These are phyloP conservation scores for Solenopsis fugax DNA, from an alignment of 1,140 invertebrate species.

Conservation along the genomic window DNA sequence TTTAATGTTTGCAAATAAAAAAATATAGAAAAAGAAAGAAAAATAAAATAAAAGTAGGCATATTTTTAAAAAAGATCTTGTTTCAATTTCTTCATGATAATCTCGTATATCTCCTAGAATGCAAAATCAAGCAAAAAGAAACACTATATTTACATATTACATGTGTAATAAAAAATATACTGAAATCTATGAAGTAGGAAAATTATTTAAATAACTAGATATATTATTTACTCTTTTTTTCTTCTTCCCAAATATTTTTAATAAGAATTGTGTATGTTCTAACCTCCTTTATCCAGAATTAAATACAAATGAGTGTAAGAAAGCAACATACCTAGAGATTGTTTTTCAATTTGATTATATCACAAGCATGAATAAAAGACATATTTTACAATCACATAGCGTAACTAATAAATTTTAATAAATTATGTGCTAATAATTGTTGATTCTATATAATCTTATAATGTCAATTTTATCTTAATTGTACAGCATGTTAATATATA, in stretches of 20 bases:
- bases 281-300: not conserved
- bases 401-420: not conserved
- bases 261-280: not conserved
- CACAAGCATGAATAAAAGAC: not conserved
- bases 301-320: not conserved
- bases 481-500: not conserved
- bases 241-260: not conserved
- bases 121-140: not conserved
- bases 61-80: not conserved
- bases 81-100: not conserved
- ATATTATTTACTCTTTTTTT: not conserved
- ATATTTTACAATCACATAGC: constrained; percentile 3
- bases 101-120: not conserved
- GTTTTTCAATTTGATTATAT: not conserved
- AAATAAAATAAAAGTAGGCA: not conserved
- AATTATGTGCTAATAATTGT: not conserved
- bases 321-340: not conserved
- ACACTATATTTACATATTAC: not conserved
- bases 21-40: too few relatives aligned
- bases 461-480: not conserved
- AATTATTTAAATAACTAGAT: not conserved
- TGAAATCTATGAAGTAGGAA: not conserved
- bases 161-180: not conserved
- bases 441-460: not conserved
- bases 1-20: too few relatives aligned